Evolutionary conservation across 2,888 invertebrate species (phyloP).

Genomic region (Dicranocentrus wangi): DNA sequence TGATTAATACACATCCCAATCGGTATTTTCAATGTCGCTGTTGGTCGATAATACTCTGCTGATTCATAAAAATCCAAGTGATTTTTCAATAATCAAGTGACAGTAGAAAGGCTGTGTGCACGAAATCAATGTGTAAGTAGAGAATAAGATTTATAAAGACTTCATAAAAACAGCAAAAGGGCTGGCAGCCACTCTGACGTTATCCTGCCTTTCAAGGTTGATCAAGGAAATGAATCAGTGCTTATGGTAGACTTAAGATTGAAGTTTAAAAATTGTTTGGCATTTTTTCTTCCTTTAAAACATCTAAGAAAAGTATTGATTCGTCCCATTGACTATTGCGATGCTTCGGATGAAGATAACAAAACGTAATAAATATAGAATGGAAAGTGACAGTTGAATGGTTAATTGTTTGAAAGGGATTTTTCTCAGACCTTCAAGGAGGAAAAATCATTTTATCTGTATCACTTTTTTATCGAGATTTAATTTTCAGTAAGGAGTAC

Average conservation of each 20-base stretch:
- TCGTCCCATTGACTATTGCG: too few relatives aligned
- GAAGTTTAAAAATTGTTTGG: background rate
- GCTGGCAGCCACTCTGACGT: too few relatives aligned
- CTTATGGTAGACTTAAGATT: too few relatives aligned
- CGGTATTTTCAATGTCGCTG: background rate
- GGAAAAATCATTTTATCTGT: background rate
- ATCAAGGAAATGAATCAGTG: conserved; percentile 2
- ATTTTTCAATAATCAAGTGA: background rate
- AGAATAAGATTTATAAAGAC: too few relatives aligned
- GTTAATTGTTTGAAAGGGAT: conserved; percentile 33
- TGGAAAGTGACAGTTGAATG: conserved; percentile 49
- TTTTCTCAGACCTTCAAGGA: conserved; percentile 19
- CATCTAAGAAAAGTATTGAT: too few relatives aligned
- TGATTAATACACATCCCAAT: conserved; percentile 4
- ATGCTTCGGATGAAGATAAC: too few relatives aligned
- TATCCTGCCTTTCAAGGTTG: background rate
- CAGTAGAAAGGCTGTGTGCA: background rate
- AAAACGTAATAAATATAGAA: too few relatives aligned
- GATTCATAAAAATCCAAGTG: background rate
- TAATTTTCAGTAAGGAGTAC: background rate
- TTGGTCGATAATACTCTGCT: background rate
- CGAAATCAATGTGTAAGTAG: too few relatives aligned
- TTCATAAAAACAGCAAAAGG: background rate
- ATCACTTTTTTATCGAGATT: background rate
- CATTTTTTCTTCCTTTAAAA: too few relatives aligned